A percentile compares a stretch with the other conserved stretches of the same genome.
Evolutionary conservation across 1,140 invertebrate genomes (phyloP).

Genomic region (Physella acuta): DNA sequence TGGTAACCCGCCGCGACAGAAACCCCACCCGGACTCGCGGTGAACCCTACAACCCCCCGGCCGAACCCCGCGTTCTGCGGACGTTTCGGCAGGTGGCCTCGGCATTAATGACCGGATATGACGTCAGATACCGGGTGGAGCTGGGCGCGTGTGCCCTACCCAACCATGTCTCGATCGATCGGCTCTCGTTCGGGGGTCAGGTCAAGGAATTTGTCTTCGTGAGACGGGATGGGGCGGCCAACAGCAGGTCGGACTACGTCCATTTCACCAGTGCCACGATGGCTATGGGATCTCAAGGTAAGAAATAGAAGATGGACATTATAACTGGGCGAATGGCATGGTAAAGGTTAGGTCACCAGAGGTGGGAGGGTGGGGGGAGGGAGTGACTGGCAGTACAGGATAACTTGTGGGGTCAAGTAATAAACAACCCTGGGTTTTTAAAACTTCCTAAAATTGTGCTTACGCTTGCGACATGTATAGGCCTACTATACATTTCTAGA

Average conservation of each 20-base stretch:
- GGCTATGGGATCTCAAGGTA: constrained; percentile 6
- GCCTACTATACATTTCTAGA: no score
- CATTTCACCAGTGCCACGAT: not conserved
- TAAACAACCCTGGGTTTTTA: no score
- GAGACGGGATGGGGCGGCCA: not conserved
- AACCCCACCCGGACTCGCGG: not conserved
- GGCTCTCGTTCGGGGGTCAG: not conserved
- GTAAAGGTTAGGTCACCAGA: no score
- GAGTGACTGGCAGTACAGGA: no score
- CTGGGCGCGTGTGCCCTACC: constrained; percentile 9
- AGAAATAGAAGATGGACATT: no score
- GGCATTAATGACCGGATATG: not conserved
- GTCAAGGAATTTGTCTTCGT: constrained; percentile 12
- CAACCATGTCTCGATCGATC: not conserved
- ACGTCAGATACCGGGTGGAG: constrained; percentile 7
- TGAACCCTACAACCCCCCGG: not conserved
- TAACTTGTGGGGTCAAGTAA: no score
- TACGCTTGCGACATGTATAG: no score
- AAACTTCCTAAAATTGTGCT: no score
- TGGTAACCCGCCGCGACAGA: not conserved
- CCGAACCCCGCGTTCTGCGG: not conserved
- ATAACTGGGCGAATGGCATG: no score
- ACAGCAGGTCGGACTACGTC: constrained; percentile 7
- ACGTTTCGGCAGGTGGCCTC: not conserved
- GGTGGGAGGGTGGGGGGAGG: no score